Evolutionary conservation across 2,797 vertebrate species (phyloP), one percentile per base, ranked within the genome.

Genomic region (Huso huso): DNA sequence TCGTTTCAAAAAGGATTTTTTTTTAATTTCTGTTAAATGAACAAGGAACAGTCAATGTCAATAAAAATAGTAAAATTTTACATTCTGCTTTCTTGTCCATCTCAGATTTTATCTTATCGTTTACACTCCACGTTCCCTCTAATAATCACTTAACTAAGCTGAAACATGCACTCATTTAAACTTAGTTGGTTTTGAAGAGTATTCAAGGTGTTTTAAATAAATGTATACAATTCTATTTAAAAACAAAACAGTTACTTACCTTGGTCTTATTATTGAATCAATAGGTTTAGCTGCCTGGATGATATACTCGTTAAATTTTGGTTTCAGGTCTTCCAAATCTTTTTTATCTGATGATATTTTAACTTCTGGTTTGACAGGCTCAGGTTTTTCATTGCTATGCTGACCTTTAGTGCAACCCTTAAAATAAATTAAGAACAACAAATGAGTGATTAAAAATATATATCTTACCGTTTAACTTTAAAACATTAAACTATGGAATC

Each of bases 401-500:
- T 86, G 82, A 62, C 94, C 95, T 75, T 95, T 97, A n/a, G 95
- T 97, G 72, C 96, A 99, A 63, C 97, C 97, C 96, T 99, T 68
- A 6, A 62, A 9, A 65, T 11, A 65, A 60, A 50, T 55, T 37
- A 4, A 37, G 4, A 37, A 37, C 15, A 18, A 18, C 15, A 12
- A 23, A 62, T 6, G 18, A 37, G 9, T 18, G 18, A 23, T 11
- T n/a, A 58, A 10, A 58, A 58, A 37, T 37, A 37, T 37, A 37
- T 37, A 37, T 37, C 15, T 37, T 37, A 37, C 4, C 4, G 23
- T 37, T 37, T 1, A 37, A 37, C 23, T 37, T 37, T 37, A 37
- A 37, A 37, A 37, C 4, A 37, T 37, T 37, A 37, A 37, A 37
- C 23, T 37, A 37, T 37, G 23, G 4, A 37, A 37, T 37, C 4